Base-by-base conservation (phyloP, 2,888 invertebrate species). In the Charanyca ferruginea region DNA sequence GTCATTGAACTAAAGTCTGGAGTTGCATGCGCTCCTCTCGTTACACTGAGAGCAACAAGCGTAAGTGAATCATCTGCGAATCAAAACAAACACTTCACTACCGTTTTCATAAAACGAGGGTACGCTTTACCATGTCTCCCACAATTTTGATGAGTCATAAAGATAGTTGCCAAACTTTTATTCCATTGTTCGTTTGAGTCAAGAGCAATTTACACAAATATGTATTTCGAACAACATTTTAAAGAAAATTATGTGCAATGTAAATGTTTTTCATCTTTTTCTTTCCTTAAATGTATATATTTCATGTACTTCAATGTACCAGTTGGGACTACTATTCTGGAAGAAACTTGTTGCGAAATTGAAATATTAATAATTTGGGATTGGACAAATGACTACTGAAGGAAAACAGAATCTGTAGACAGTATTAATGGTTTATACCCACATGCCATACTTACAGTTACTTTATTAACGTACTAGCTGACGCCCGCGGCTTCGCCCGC, bases 1-100 rank as follows among this genome's bases (percentile, higher is more conserved):
- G 83, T 83, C 81, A 80, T 77, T 83, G 83, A 83, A 81, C 83
- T 73, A 75, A 80, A 77, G 74, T 63, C 54, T 79, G 80, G 68
- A 69, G 61, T 53, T 63, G 64, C 68, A 64, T 71, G 70, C 66
- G 73, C 54, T 66, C 59, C 71, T 66, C 66, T 68, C 72, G 67
- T 68, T 73, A 79, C 66, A 77, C 57, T 57, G 47, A 65, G 73
- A 73, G 79, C 65, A 73, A 70, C 53, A 70, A 70, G 70, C 65
- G 53, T 58, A 20, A 48, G 70, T 79, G 81, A 82, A 68, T 82
- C 81, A 83, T 51, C 64, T 66, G 68, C 53, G 63, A 66, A 74
- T 59, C 71, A 77, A 68, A 75, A 83, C 75, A 73, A 81, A 77
- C 77, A 61, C 61, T 62, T 57, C 53, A 64, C 60, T 66, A 51